phyloP scores from a whole-genome alignment of 1,140 invertebrate species.

The Phortica variegata region DNA sequence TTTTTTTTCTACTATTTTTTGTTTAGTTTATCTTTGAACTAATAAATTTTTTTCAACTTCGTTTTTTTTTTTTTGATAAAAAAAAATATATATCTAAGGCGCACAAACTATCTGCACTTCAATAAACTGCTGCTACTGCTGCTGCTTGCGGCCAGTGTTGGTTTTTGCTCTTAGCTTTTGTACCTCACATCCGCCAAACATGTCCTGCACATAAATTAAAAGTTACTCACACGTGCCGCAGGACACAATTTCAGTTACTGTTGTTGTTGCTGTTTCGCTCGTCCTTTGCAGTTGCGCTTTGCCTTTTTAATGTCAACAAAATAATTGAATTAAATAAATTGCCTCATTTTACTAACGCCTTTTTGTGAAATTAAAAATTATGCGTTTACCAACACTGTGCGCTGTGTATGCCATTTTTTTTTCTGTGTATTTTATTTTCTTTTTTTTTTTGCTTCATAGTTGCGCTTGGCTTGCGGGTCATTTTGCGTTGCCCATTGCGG shows the following conservation, averaged over 20 bases:
- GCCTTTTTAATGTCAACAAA: slow-evolving; percentile 35
- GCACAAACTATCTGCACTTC: too few relatives aligned
- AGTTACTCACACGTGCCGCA: slow-evolving; percentile 2
- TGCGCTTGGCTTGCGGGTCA: slow-evolving; percentile 41
- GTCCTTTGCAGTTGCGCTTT: too few relatives aligned
- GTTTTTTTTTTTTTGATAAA: too few relatives aligned
- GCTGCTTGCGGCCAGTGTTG: too few relatives aligned
- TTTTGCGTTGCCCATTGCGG: slow-evolving; percentile 18
- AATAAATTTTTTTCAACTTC: slow-evolving; percentile 18
- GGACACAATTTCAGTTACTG: background rate
- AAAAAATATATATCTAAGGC: background rate
- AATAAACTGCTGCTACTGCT: too few relatives aligned
- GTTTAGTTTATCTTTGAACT: slow-evolving; percentile 13
- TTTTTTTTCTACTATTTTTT: slow-evolving; percentile 7
- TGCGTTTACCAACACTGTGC: too few relatives aligned
- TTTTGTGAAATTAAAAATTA: slow-evolving; percentile 30
- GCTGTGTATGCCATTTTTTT: too few relatives aligned
- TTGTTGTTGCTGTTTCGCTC: background rate
- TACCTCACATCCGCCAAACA: too few relatives aligned
- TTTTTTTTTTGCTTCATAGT: slow-evolving; percentile 17
- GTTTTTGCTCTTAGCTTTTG: too few relatives aligned
- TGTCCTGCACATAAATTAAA: slow-evolving; percentile 1
- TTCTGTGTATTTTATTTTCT: slow-evolving; percentile 15
- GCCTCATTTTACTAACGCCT: slow-evolving; percentile 39
- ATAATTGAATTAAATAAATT: slow-evolving; percentile 54